These are phyloP conservation scores for Lithodes maja DNA, from an alignment of 2,888 invertebrate species.

Conservation along the genomic window DNA sequence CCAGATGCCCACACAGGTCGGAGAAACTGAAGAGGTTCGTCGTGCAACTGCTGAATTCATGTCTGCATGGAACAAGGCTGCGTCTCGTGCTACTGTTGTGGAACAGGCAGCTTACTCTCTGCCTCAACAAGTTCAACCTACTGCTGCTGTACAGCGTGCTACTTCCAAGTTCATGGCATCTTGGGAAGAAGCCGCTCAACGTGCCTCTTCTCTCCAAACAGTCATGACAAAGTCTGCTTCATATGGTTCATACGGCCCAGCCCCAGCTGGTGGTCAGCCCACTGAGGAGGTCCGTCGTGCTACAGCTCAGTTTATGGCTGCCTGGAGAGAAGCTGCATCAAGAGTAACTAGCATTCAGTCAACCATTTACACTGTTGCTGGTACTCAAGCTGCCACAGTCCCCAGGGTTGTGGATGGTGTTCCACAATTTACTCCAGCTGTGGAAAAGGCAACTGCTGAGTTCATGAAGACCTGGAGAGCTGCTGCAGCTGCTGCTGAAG, in stretches of 20 bases:
- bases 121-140: background rate
- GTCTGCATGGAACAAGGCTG: no score
- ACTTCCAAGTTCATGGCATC: no score
- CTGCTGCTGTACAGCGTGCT: no score
- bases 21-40: conserved; percentile 35
- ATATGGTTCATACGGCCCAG: background rate
- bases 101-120: conserved; percentile 9
- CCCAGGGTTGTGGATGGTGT: conserved; percentile 33
- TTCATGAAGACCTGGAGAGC: conserved; percentile 57
- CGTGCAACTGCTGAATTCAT: no score
- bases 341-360: conserved; percentile 46
- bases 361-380: conserved; percentile 44
- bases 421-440: conserved; percentile 42
- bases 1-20: conserved; percentile 25
- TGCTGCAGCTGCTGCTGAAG: conserved; percentile 53
- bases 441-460: conserved; percentile 47
- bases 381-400: conserved; percentile 21
- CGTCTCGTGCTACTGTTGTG: conserved; percentile 30
- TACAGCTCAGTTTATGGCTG: conserved; percentile 39
- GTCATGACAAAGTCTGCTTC: no score
- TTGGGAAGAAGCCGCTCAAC: no score
- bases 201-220: no score
- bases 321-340: conserved; percentile 50
- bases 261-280: conserved; percentile 23
- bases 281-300: conserved; percentile 38